Evolutionary conservation across 1,140 invertebrate species (phyloP), one percentile per base, ranked within the genome.

Genomic region (Aphaenogaster ashmeadi): DNA sequence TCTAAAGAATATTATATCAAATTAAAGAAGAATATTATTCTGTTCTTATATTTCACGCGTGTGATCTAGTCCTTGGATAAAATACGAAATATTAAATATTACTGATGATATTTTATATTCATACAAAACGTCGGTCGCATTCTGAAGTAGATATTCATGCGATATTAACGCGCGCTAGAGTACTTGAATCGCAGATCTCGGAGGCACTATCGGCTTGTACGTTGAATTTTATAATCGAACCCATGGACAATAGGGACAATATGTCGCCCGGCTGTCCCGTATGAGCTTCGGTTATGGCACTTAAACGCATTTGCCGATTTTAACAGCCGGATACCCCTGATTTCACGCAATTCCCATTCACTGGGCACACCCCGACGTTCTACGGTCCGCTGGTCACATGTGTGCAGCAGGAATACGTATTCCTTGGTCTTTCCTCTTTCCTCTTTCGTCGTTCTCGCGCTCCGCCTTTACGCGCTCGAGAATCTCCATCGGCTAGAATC

Each of bases 321-420:
- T 88, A 87, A 86, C 78, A 88, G 90, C 86, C 89, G 79, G 64
- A 72, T 79, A 80, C 88, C 58, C 80, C 87, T 90, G 90, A 92
- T 93, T 94, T 92, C 83, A 66, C 86, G 88, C 91, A 87, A 93
- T 94, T 94, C 86, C 88, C 90, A 92, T 93, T 94, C 91, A 91
- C 87, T 71, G 84, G 62, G 89, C 90, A 90, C 74, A 52, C 88
- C 81, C 50, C 72, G 74, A 60, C 80, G 71, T 87, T 92, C 77
- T 74, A 86, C 80, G 78, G 87, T 90, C 74, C 87, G 41, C 71
- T 78, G 56, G 56, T 77, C 77, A 84, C 88, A 81, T 41, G 52
- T 87, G 86, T 47, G 67, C 74, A 41, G 41, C 67, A 21, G 36
- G 18, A 69, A 60, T 80, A 52, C 50, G 52, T 66, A 71, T 58